Evolutionary conservation across 2,797 vertebrate genomes (phyloP), one percentile per base, ranked within the genome.

Genomic region (Ptychobarbus kaznakovi): DNA sequence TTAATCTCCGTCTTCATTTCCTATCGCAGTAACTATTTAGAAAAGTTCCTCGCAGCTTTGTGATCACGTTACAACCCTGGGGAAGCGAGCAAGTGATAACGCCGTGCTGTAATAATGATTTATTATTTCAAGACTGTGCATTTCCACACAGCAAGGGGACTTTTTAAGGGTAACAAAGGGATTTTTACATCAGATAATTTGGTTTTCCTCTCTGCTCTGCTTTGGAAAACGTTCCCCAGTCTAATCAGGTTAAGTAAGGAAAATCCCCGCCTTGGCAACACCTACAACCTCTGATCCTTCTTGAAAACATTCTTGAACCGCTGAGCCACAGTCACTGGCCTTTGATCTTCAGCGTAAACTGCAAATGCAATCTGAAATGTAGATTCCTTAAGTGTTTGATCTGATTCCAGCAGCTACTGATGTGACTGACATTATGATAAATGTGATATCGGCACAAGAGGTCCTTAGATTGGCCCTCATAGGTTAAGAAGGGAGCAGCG

Each of bases 261-360:
- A 91, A 91, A 82, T 87, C 79, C 78, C n/a, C 18, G 28, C 69
- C 80, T 89, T 89, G 87, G 86, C 85, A 89, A 63, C 15, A 32
- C 87, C 87, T 88, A 90, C 87, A 87, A 82, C 77, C 70, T 86
- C 58, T n/a, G 49, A 81, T 78, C 85, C 84, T 85, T 90, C 63
- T 80, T 77, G 85, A 85, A 58, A 87, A 90, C 88, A 86, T 87
- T 88, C 87, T 86, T 56, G 82, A 66, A 70, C n/a, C 18, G 79
- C 84, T 90, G 84, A 92, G 89, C 83, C 87, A 28, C 87, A 83
- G 81, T 72, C 63, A 2, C 68, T 80, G 89, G 83, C 81, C 89
- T 93, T 94, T 93, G 88, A 94, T 93, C 88, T 89, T 32, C 53
- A 35, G 56, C 65, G 81, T 81, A 84, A 88, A 80, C 88, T 80